Percentiles rank a stretch among this genome's conserved stretches.
Conservation (phyloP, 2,113 vertebrate species). For the Larimichthys polyactis region DNA sequence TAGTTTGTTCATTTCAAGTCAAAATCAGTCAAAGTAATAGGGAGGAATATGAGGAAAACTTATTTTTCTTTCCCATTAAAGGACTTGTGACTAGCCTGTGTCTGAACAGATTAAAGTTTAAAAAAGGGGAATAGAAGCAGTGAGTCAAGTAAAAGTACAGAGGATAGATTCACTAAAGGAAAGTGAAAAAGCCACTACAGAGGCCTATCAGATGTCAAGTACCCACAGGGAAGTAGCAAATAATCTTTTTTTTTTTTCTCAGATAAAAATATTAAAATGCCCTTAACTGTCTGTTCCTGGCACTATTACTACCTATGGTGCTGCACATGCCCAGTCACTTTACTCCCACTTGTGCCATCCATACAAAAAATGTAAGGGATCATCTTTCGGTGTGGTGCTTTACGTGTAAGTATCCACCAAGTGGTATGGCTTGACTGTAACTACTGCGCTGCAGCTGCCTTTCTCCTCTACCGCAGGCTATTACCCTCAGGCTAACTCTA, state of each 20-base stretch:
- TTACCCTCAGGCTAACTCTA: slow-evolving; percentile 67
- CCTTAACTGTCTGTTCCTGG: neutral
- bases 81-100: neutral
- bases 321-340: neutral
- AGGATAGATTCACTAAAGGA: neutral
- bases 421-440: slow-evolving; percentile 44
- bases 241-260: neutral
- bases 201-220: neutral
- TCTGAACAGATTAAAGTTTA: neutral
- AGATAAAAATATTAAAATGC: neutral
- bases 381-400: slow-evolving; percentile 23
- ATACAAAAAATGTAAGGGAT: slow-evolving; percentile 28
- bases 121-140: neutral
- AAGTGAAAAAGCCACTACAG: neutral
- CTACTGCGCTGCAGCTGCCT: slow-evolving; percentile 36
- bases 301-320: no score
- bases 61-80: neutral
- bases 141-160: neutral
- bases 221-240: no score
- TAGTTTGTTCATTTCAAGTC: no score
- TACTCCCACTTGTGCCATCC: slow-evolving; percentile 5
- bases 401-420: slow-evolving; percentile 44
- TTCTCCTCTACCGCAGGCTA: slow-evolving; percentile 51
- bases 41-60: neutral
- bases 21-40: no score